Evolutionary conservation across 2,113 vertebrate species (phyloP), one percentile per base, ranked within the genome.

Genomic region (Baryphthengus martii): DNA sequence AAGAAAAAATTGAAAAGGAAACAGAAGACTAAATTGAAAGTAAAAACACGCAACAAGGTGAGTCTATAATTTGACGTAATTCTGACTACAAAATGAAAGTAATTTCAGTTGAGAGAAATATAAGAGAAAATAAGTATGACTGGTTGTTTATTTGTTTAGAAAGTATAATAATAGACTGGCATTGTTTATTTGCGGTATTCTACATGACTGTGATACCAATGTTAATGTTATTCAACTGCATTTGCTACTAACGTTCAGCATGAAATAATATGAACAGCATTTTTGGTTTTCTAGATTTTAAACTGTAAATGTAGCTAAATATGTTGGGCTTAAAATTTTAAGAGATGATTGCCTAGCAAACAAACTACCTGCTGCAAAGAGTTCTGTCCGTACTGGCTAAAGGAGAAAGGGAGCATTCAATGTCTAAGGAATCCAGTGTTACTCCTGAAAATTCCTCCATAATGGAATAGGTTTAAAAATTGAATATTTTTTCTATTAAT

Each of bases 1-100:
- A 99, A 99, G 98, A 99, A 99, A 98, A 99, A 99, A 92, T 98
- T 99, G 93, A 99, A 99, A 98, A 98, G 99, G 93, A 99, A 99
- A 97, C 99, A 99, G 98, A 99, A 99, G 97, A 98, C 98, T 96
- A 99, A 99, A 97, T 99, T 99, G 98, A 99, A 99, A 99, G 98
- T 99, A 87, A 99, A 99, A 98, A 98, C 98, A 95, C 98, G 99
- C 98, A 99, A 98, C 98, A 99, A 99, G 99, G 99, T 90, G 78
- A 37, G 89, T 65, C 21, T 66, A 18, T 58, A 47, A 63, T 10
- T 56, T 31, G 9, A 37, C 14, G 10, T 76, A 56, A 7, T 72
- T 52, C 59, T 88, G 40, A 26, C 16, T 68, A 10, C 61, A 53
- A 90, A 81, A 63, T 13, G 2, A 8, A 75, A 84, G 18, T 71